Base-by-base conservation (phyloP, 2,797 vertebrate species). In the Staurois parvus region DNA sequence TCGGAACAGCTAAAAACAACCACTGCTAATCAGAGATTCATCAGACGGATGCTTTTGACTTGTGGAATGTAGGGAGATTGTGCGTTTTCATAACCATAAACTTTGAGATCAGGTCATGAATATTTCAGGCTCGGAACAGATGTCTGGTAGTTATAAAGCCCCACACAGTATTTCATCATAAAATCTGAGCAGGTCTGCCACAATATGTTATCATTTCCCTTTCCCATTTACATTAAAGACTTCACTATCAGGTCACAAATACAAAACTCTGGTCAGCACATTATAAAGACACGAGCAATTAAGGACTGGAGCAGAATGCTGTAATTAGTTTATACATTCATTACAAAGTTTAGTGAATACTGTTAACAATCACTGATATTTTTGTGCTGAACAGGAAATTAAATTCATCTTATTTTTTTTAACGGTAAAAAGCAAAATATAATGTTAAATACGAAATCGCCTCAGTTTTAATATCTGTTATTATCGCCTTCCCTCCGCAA, bases 41-140 rank as follows among this genome's bases (percentile, higher is more conserved):
- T 68, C 77, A 79, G 30, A 69, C 15, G 11, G 19, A 68, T 48
- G 32, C 64, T 68, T 30, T 67, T 59, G 32, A 40, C 2, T 62
- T 17, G 4, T 66, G 19, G 11, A 42, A 29, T 12, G 26, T 52
- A 52, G 66, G 52, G 26, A 79, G 77, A 45, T 48, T 26, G 26
- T 79, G 26, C 52, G 37, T 42, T 10, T 42, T 30, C 24, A 45
- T 59, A 40, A 19, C 66, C 24, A 21, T 69, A 68, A 79, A 79
- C 66, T 11, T 12, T 67, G 40, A 68, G 59, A 34, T 12, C 45
- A 30, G 4, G 17, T 70, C 78, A 80, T 56, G 66, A 34, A 56
- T 72, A 72, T 80, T 52, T 80, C 32, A 70, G 28, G 19, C 67
- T 56, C 19, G n/a, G 42, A 72, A 81, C 79, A 72, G 68, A 62